These are phyloP conservation scores for Scleropages formosus DNA, from an alignment of 2,797 vertebrate species.

Conservation along the genomic window DNA sequence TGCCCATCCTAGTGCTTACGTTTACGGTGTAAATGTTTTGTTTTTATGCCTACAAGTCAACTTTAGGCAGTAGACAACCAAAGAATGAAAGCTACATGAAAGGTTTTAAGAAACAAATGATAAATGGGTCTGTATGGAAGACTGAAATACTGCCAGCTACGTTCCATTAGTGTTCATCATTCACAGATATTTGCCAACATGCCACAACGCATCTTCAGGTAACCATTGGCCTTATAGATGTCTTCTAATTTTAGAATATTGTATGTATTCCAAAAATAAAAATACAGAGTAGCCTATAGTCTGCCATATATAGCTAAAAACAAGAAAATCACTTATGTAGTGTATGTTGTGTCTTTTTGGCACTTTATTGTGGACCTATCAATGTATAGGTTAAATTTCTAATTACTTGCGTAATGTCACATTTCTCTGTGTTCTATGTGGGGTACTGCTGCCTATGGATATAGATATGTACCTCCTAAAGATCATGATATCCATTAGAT, in stretches of 20 bases:
- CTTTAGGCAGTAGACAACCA: constrained; percentile 75
- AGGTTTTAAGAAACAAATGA: constrained; percentile 54
- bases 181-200: constrained; percentile 77
- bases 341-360: constrained; percentile 83
- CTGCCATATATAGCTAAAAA: constrained; percentile 68
- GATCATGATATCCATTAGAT: constrained; percentile 76
- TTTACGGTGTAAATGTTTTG: constrained; percentile 46
- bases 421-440: constrained; percentile 83
- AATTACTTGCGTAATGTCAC: constrained; percentile 95
- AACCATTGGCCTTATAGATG: constrained; percentile 94
- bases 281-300: constrained; percentile 70
- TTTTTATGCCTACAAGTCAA: constrained; percentile 65
- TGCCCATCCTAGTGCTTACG: constrained; percentile 37
- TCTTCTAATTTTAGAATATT: constrained; percentile 78
- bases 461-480: constrained; percentile 91
- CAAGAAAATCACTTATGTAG: constrained; percentile 68
- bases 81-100: constrained; percentile 67
- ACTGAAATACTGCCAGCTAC: constrained; percentile 76
- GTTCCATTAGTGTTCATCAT: constrained; percentile 73
- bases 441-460: constrained; percentile 91
- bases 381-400: constrained; percentile 87
- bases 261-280: constrained; percentile 67
- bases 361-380: constrained; percentile 93
- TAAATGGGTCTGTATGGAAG: constrained; percentile 60
- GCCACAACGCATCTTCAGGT: constrained; percentile 88